These are phyloP conservation scores for Esox masquinongy DNA, from an alignment of 2,797 vertebrate genomes.

Conservation along the genomic window DNA sequence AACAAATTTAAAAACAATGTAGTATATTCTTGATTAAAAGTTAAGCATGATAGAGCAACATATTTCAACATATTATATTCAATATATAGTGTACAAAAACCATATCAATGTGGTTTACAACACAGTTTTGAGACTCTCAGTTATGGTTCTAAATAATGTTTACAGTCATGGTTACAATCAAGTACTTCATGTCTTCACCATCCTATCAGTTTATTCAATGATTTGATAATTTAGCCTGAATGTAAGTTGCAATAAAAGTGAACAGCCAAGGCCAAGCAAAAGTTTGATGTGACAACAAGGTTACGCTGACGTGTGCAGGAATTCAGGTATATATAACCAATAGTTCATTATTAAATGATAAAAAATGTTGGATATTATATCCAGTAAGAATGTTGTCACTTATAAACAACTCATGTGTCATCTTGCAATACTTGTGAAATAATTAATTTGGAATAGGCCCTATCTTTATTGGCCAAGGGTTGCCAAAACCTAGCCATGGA, in stretches of 20 bases:
- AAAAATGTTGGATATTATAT: background rate
- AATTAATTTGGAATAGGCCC: no score
- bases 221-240: background rate
- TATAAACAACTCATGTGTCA: no score
- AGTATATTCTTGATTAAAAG: background rate
- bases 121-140: background rate
- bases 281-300: background rate
- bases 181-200: background rate
- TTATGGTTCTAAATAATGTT: background rate
- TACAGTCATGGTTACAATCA: background rate
- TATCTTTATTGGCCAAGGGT: no score
- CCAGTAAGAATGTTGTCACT: no score
- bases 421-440: no score
- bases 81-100: background rate
- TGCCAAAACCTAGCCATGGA: no score
- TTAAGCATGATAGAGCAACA: background rate
- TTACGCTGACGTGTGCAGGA: background rate
- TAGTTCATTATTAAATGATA: background rate
- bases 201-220: background rate
- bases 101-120: background rate
- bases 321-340: background rate
- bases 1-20: background rate
- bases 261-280: background rate
- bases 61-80: background rate
- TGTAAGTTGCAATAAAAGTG: background rate